These are phyloP conservation scores for Escarpia spicata DNA, from an alignment of 2,888 invertebrate genomes.

Conservation along the genomic window DNA sequence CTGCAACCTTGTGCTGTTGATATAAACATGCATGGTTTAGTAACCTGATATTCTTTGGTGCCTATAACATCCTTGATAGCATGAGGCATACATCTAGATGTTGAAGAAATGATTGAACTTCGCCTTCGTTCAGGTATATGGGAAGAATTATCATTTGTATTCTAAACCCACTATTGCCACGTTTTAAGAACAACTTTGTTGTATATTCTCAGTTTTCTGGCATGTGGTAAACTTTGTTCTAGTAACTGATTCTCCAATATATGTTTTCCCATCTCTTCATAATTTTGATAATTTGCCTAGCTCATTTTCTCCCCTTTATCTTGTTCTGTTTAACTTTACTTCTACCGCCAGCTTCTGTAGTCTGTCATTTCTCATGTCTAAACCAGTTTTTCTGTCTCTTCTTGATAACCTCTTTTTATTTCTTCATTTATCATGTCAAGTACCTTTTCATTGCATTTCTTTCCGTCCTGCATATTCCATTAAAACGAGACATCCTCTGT, in stretches of 20 bases:
- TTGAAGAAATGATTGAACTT: not conserved
- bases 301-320: not conserved
- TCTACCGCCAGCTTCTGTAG: not conserved
- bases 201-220: not conserved
- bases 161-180: not conserved
- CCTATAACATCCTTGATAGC: no score
- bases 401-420: not conserved
- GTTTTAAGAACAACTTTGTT: not conserved
- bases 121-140: not conserved
- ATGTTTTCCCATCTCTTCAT: not conserved
- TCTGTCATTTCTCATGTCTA: not conserved
- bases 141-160: not conserved
- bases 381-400: not conserved
- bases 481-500: no score
- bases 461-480: not conserved
- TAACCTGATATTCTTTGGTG: not conserved
- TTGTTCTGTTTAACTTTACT: not conserved
- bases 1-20: no score
- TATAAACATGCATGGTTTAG: no score
- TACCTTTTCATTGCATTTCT: not conserved
- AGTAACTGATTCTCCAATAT: not conserved
- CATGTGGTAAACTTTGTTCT: not conserved
- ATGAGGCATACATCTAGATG: not conserved
- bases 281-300: not conserved
- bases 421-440: no score